Evolutionary conservation across 37 sponge, comb jelly and placozoan genomes (phyloP).

Genomic region (Lycopodina hypogea): DNA sequence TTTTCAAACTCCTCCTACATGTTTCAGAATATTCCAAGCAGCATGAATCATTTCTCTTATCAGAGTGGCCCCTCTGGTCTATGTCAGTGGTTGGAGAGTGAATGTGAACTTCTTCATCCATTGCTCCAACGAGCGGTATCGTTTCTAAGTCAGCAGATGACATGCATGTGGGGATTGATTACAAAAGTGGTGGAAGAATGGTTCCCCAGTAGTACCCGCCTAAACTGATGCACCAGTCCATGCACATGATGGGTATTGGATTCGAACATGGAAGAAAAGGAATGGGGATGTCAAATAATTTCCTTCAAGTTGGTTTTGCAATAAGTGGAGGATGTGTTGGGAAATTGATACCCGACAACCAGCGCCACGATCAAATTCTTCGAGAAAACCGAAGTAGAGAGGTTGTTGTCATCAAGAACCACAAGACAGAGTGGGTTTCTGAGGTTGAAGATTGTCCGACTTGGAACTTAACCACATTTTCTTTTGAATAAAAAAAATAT

Average conservation of each 20-base stretch:
- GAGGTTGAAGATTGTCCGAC: neutral
- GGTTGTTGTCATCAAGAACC: neutral
- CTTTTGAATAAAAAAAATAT: no score
- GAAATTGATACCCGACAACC: constrained; percentile 37
- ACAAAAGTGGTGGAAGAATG: neutral
- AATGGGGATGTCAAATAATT: neutral
- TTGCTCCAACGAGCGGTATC: neutral
- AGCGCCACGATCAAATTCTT: constrained; percentile 31
- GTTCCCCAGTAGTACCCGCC: neutral
- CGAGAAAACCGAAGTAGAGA: neutral
- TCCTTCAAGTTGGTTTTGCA: neutral
- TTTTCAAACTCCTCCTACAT: neutral
- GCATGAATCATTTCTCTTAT: neutral
- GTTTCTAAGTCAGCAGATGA: neutral
- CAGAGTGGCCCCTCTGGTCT: neutral
- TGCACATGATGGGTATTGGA: neutral
- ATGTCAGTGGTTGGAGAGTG: neutral
- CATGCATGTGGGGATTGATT: neutral
- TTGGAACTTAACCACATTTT: no score
- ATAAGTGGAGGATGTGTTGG: neutral
- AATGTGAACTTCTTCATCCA: neutral
- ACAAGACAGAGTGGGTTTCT: neutral
- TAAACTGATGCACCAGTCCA: neutral
- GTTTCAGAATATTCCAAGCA: neutral
- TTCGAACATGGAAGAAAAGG: neutral